Conservation (phyloP, 2,113 vertebrate species). For the Brevimyrus niger region DNA sequence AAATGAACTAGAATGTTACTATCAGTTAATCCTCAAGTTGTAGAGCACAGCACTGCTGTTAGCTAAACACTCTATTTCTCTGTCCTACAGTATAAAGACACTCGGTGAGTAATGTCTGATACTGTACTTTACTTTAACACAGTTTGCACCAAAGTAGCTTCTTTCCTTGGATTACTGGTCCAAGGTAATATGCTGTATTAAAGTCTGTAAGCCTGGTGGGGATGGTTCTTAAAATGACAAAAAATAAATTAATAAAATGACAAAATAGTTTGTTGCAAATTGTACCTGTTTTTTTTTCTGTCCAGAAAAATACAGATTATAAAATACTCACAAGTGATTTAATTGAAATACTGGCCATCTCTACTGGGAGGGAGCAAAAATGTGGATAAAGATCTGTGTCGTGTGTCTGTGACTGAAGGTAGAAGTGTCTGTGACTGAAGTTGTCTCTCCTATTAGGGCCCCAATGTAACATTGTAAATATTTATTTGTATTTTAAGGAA, state of each 20-base stretch:
- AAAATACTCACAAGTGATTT: neutral
- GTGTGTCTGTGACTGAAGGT: too few species aligned
- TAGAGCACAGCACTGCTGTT: neutral
- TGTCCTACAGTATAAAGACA: neutral
- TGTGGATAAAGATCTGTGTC: neutral
- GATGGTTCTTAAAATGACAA: neutral
- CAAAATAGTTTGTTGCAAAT: neutral
- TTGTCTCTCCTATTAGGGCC: neutral
- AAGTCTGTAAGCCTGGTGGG: neutral
- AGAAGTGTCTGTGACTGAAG: too few species aligned
- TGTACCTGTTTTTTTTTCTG: neutral
- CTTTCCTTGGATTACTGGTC: neutral
- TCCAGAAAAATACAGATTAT: neutral
- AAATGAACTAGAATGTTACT: neutral
- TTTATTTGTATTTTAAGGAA: neutral
- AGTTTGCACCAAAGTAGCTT: neutral
- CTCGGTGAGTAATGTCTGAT: neutral
- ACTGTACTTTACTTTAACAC: neutral
- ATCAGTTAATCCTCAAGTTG: neutral
- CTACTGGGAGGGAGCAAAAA: neutral
- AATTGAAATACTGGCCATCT: neutral
- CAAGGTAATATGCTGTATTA: neutral
- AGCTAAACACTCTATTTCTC: neutral
- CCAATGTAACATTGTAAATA: neutral
- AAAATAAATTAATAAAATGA: neutral